Conservation (phyloP, 2,113 vertebrate genomes). For the Quiscalus mexicanus region DNA sequence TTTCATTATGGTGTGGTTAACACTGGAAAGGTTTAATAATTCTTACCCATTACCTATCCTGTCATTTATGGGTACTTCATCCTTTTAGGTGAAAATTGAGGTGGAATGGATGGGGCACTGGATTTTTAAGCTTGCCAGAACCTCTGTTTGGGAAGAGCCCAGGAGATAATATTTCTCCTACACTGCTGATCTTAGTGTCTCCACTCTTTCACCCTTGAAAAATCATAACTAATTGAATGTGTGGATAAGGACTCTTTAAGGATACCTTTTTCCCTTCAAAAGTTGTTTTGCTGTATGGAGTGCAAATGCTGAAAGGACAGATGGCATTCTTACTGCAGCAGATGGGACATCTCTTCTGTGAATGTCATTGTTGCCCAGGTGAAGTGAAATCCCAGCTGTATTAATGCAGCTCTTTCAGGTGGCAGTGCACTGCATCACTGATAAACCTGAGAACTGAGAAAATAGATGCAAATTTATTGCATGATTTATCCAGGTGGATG, state of each 20-base stretch:
- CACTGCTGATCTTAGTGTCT: background rate
- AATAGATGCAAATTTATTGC: constrained; percentile 49
- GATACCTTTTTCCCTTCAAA: background rate
- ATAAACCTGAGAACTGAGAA: constrained; percentile 33
- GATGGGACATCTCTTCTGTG: constrained; percentile 56
- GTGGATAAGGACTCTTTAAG: background rate
- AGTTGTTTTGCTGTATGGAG: background rate
- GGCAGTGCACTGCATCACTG: constrained; percentile 4
- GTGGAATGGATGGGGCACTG: background rate
- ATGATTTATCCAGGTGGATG: constrained; percentile 1
- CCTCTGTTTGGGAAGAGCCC: background rate
- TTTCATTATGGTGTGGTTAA: background rate
- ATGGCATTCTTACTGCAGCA: constrained; percentile 52
- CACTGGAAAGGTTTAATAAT: background rate
- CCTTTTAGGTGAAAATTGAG: background rate
- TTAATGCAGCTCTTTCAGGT: constrained; percentile 36
- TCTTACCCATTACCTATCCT: background rate
- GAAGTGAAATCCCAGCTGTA: constrained; percentile 49
- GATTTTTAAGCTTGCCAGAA: background rate
- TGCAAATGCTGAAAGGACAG: constrained; percentile 6
- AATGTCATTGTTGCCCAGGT: constrained; percentile 55
- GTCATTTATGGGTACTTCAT: background rate
- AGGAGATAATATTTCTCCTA: background rate
- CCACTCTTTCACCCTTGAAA: background rate
- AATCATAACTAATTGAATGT: background rate